phyloP scores from a whole-genome alignment of 2,797 vertebrate species.

The Phrynocephalus forsythii region DNA sequence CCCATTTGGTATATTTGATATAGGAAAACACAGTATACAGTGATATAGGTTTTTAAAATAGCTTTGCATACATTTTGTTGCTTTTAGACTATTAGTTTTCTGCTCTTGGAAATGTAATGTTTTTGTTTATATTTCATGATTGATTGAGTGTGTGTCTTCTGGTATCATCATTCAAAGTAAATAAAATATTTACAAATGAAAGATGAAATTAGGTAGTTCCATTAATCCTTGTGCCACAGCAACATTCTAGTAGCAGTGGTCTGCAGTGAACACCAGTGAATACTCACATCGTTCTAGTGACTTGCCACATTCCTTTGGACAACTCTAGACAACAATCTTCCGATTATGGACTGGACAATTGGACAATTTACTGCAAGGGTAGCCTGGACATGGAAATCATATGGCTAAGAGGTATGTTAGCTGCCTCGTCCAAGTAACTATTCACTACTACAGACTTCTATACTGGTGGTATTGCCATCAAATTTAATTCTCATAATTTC shows the following conservation, averaged over 20 bases:
- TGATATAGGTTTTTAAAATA: neutral
- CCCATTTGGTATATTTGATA: neutral
- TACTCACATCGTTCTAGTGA: neutral
- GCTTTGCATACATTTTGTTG: neutral
- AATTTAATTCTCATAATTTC: neutral
- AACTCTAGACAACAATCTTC: neutral
- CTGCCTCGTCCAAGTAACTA: neutral
- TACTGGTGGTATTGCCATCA: neutral
- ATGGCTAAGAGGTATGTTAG: neutral
- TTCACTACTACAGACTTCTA: neutral
- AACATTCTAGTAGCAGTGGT: neutral
- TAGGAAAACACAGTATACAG: neutral
- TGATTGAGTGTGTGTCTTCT: neutral
- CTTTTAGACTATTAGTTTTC: neutral
- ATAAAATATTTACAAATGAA: slow-evolving; percentile 2
- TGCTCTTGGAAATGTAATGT: neutral
- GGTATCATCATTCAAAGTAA: neutral
- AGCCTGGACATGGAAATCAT: neutral
- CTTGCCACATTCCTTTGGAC: neutral
- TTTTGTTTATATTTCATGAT: neutral
- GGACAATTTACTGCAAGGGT: neutral
- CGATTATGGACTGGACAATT: neutral
- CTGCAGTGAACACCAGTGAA: neutral
- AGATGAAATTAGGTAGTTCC: neutral
- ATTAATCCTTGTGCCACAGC: neutral